Evolutionary conservation across 2,113 vertebrate species (phyloP), one percentile per base, ranked within the genome.

Genomic region (Gymnobelideus leadbeateri): DNA sequence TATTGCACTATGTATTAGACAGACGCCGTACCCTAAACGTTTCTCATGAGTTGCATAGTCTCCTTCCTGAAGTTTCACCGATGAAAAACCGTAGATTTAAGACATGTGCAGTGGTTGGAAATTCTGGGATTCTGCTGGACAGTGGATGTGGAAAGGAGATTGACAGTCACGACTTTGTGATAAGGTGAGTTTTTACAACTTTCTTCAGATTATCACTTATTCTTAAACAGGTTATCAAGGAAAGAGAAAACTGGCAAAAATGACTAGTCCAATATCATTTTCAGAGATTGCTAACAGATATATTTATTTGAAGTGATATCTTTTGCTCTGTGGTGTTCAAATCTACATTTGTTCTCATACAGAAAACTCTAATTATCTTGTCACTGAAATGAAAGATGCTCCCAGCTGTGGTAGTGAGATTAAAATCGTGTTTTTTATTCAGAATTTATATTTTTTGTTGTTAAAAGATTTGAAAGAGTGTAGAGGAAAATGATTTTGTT

Each of bases 21-120:
- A 98, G 99, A 89, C 99, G 99, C 92, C 99, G 99, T 68, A 99
- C 99, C 1, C 98, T 99, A 23, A 99, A 99, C 77, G 98, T 99
- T 96, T 99, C 99, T 84, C 98, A 97, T 61, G 97, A 99, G 96
- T 98, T 99, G 43, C 99, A 99, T 92, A 99, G 98, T 51, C 99
- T 99, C 96, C 98, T 99, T 8, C 99, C 99, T 31, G 99, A 99
- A 97, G 98, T 99, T 91, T 99, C 99, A 5, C 99, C 99, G 0
- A 99, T 99, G 98, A 99, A 99, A 97, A 99, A 99, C 95, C 99
- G 98, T 26, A 98, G 99, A 51, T 99, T 99, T 98, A 99, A 98
- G 96, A 99, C 98, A 8, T 99, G 99, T 92, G 99, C 99, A 0
- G 99, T 99, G 92, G 99, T 99, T 97, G 99, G 99, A 46, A 99